phyloP scores from a whole-genome alignment of 2,113 vertebrate species.

The Oncorhynchus masou region DNA sequence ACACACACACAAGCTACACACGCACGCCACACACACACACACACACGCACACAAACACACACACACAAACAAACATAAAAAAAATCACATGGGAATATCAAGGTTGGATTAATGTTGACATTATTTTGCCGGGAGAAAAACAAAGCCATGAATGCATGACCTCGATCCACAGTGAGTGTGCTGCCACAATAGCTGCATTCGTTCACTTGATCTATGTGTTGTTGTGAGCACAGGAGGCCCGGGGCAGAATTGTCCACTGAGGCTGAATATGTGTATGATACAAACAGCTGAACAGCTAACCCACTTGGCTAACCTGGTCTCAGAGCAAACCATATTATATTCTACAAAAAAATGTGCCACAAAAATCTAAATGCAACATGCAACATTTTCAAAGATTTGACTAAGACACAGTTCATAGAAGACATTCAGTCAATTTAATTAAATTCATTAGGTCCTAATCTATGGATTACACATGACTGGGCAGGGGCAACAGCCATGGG shows the following conservation, averaged over 20 bases:
- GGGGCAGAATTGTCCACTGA: slow-evolving; percentile 67
- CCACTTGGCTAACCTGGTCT: too few relatives aligned
- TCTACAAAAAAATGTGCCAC: too few relatives aligned
- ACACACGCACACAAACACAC: neutral
- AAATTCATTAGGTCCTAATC: too few relatives aligned
- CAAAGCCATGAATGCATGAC: slow-evolving; percentile 58
- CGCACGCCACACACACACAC: too few relatives aligned
- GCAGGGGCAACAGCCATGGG: too few relatives aligned
- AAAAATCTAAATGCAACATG: too few relatives aligned
- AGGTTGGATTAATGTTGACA: slow-evolving; percentile 65
- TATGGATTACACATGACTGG: too few relatives aligned
- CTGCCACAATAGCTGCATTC: slow-evolving; percentile 70
- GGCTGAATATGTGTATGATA: slow-evolving; percentile 72
- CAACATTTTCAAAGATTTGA: too few relatives aligned
- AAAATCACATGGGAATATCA: slow-evolving; percentile 68
- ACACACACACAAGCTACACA: slow-evolving; percentile 1
- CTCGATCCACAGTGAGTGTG: slow-evolving; percentile 52
- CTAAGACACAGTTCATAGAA: too few relatives aligned
- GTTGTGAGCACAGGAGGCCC: slow-evolving; percentile 56
- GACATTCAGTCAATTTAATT: too few relatives aligned
- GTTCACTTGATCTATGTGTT: slow-evolving; percentile 68
- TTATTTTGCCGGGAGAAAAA: slow-evolving; percentile 33
- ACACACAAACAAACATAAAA: slow-evolving; percentile 5
- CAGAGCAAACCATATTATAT: too few relatives aligned
- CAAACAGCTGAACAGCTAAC: slow-evolving; percentile 65